Evolutionary conservation across 2,888 invertebrate species (phyloP).

Genomic region (Suillia variegata): DNA sequence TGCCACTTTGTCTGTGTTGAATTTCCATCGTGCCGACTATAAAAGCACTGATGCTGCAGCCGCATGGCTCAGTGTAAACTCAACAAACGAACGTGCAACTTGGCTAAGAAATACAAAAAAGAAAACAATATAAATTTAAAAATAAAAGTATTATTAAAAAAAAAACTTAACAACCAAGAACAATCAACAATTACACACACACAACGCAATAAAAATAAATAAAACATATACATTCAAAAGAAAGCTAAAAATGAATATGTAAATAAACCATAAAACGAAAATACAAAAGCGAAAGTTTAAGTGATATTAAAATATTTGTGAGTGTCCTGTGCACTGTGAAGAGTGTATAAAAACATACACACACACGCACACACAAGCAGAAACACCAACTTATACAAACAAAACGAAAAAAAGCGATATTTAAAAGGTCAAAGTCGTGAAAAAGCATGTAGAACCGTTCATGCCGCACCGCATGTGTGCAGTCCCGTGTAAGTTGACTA

Average conservation of each 20-base stretch:
- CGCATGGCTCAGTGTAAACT: constrained; percentile 43
- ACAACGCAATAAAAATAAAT: too few relatives aligned
- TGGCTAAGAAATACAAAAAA: constrained; percentile 26
- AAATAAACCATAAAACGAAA: too few relatives aligned
- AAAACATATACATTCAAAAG: background rate
- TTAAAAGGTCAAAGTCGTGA: background rate
- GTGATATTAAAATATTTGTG: background rate
- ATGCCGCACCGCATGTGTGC: background rate
- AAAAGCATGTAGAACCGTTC: background rate
- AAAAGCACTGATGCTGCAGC: constrained; percentile 37
- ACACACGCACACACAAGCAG: too few relatives aligned
- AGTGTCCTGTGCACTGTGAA: background rate
- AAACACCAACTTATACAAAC: too few relatives aligned
- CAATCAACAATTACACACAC: constrained; percentile 6
- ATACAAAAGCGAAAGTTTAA: background rate
- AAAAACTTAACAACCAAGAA: too few relatives aligned
- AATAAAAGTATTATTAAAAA: too few relatives aligned
- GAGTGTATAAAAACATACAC: background rate
- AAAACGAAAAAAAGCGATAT: background rate
- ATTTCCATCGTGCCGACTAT: constrained; percentile 44
- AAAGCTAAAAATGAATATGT: too few relatives aligned
- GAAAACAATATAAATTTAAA: constrained; percentile 5
- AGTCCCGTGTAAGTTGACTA: background rate
- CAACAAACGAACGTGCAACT: constrained; percentile 41
- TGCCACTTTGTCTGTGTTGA: constrained; percentile 37